Evolutionary conservation across 2,888 invertebrate genomes (phyloP).

Genomic region (Leptura quadrifasciata): DNA sequence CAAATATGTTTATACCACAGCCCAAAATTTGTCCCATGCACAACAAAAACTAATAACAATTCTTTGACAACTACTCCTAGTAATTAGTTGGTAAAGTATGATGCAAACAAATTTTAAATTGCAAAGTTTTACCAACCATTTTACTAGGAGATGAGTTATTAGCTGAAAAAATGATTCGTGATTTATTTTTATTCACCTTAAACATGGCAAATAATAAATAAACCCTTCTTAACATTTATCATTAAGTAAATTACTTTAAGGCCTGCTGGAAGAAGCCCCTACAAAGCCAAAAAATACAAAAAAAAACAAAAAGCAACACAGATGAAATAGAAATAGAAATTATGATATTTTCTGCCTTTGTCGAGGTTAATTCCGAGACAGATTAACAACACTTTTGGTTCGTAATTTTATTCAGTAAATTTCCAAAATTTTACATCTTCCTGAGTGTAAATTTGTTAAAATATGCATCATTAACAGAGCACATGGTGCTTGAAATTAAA

Average conservation of each 20-base stretch:
- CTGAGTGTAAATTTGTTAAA: slow-evolving; percentile 16
- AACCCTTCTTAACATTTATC: background rate
- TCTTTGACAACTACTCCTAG: slow-evolving; percentile 15
- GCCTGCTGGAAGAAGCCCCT: slow-evolving; percentile 22
- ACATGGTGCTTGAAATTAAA: slow-evolving; percentile 9
- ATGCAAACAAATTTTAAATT: background rate
- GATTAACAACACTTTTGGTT: slow-evolving; percentile 9
- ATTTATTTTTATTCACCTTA: background rate
- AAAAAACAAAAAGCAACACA: background rate
- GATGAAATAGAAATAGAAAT: background rate
- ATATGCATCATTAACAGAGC: slow-evolving; percentile 13
- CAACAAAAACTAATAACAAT: slow-evolving; percentile 37
- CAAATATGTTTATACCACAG: slow-evolving; percentile 58
- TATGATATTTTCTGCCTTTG: slow-evolving; percentile 1
- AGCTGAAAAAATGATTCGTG: slow-evolving; percentile 2
- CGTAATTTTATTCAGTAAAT: background rate
- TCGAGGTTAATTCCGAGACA: slow-evolving; percentile 20
- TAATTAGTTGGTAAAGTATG: background rate
- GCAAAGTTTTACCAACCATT: background rate
- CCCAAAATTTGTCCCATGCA: slow-evolving; percentile 50
- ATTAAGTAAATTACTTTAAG: slow-evolving; percentile 19
- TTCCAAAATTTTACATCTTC: slow-evolving; percentile 15
- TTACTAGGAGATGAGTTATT: slow-evolving; percentile 4
- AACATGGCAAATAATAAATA: slow-evolving; percentile 19
- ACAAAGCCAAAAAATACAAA: slow-evolving; percentile 10